Percentiles rank a stretch among this genome's conserved stretches.
Conservation (phyloP, 2,888 invertebrate genomes). For the Ariolimax columbianus region DNA sequence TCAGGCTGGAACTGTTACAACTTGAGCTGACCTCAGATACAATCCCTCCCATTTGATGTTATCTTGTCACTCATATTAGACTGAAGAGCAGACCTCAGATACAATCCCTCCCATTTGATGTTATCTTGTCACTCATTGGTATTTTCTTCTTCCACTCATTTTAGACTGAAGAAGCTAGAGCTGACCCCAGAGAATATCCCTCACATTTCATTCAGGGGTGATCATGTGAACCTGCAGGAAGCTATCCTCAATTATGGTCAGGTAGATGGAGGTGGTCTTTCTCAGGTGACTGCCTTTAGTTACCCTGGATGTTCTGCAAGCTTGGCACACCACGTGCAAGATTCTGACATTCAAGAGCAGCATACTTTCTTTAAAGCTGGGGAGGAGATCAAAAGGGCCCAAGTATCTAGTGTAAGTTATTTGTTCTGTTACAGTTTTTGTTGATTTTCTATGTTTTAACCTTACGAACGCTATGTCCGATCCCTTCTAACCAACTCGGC, state of each 20-base stretch:
- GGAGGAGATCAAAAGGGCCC: not conserved
- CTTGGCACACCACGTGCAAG: conserved; percentile 67
- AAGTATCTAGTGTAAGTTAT: not conserved
- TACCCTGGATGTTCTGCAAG: conserved; percentile 68
- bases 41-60: too few species aligned
- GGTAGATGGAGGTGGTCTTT: conserved; percentile 66
- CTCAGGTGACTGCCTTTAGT: conserved; percentile 65
- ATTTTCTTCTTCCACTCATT: conserved; percentile 9
- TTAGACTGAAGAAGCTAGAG: conserved; percentile 61
- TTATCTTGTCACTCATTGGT: not conserved
- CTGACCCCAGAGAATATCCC: conserved; percentile 72
- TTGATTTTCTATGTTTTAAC: too few species aligned
- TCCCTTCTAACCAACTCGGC: too few species aligned
- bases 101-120: too few species aligned
- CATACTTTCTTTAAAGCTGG: conserved; percentile 51
- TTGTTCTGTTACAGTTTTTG: not conserved
- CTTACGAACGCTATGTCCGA: too few species aligned
- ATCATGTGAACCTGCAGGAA: conserved; percentile 65
- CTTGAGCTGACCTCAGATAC: too few species aligned
- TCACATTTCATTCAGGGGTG: conserved; percentile 71
- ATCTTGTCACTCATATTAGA: too few species aligned
- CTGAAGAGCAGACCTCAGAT: too few species aligned
- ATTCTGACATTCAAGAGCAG: conserved; percentile 75
- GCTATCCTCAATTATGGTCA: conserved; percentile 71
- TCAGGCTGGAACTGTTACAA: too few species aligned